Base-by-base conservation (phyloP, 2,113 vertebrate species). In the Menura novaehollandiae region DNA sequence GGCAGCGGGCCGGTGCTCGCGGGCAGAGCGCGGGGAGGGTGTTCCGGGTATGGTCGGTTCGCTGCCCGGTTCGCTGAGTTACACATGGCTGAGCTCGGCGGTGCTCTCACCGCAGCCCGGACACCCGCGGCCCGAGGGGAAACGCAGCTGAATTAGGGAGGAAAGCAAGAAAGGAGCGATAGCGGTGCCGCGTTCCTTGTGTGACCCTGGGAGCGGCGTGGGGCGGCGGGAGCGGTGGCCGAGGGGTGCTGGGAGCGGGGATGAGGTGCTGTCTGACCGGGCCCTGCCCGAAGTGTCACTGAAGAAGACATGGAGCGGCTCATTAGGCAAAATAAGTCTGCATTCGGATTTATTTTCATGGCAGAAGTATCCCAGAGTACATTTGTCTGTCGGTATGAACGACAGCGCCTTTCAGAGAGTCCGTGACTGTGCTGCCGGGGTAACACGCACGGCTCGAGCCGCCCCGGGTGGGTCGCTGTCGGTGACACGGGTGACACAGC, bases 271-370 rank as follows among this genome's bases (percentile, higher is more conserved):
- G 5, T 27, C 26, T 9, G 64, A 22, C 22, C 18, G 30, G 30
- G 17, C 32, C 43, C 26, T 12, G 59, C 14, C 51, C 32, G 22
- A 2, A 2, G 22, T 15, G 59, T 11, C 17, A 0, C 26, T 22
- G 89, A 11, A 44, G 6, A 13, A 9, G 16, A 6, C 7, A 22
- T 24, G 7, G 67, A 27, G 32, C 35, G 18, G 11, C 24, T 76
- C 5, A 1, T 16, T 13, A 3, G 43, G 13, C n/a, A 4, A 3
- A 32, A 23, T 10, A 18, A 69, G 37, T 7, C 15, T 15, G 19
- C 14, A 0, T 11, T 28, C 10, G 6, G 2, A 1, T 28, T 27
- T 28, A 6, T 39, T 16, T 32, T 23, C 8, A 0, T 10, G 37
- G 33, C 8, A 16, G 10, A 37, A 60, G 33, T 39, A 11, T 23